Conservation (phyloP, 1,140 invertebrate genomes). For the Drosophila sp. region DNA sequence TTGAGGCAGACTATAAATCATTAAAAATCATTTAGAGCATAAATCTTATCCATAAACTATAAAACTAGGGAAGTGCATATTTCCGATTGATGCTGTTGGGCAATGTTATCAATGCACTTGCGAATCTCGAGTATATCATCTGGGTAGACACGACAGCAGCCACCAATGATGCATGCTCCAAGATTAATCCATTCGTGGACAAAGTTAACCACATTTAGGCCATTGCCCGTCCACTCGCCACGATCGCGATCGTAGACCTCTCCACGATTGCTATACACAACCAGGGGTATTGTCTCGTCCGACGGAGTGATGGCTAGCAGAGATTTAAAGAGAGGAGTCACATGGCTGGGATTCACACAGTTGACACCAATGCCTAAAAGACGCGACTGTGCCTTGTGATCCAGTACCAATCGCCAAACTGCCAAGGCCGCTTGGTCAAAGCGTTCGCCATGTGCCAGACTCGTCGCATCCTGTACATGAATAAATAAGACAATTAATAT, state of each 20-base stretch:
- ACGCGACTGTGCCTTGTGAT: conserved; percentile 85
- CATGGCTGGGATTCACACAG: conserved; percentile 89
- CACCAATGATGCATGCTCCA: conserved; percentile 90
- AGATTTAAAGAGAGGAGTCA: conserved; percentile 86
- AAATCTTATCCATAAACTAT: conserved; percentile 2
- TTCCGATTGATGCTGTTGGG: conserved; percentile 32
- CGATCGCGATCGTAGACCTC: conserved; percentile 86
- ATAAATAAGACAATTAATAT: too few relatives aligned
- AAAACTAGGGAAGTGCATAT: conserved; percentile 17
- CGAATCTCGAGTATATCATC: conserved; percentile 87
- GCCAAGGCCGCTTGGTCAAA: conserved; percentile 86
- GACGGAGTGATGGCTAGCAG: conserved; percentile 70
- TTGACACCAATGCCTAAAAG: conserved; percentile 94
- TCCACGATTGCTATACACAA: conserved; percentile 91
- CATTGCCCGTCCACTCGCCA: conserved; percentile 86
- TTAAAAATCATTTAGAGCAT: too few relatives aligned
- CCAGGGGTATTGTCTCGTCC: conserved; percentile 84
- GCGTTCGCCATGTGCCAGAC: conserved; percentile 90
- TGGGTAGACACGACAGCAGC: conserved; percentile 91
- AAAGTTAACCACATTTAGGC: conserved; percentile 86
- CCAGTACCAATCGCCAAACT: conserved; percentile 87
- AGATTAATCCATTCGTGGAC: conserved; percentile 88
- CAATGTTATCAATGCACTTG: conserved; percentile 78
- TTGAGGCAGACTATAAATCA: not conserved
- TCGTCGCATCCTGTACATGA: conserved; percentile 87